These are phyloP conservation scores for Pedionomus torquatus DNA, from an alignment of 2,113 vertebrate species.

Conservation along the genomic window DNA sequence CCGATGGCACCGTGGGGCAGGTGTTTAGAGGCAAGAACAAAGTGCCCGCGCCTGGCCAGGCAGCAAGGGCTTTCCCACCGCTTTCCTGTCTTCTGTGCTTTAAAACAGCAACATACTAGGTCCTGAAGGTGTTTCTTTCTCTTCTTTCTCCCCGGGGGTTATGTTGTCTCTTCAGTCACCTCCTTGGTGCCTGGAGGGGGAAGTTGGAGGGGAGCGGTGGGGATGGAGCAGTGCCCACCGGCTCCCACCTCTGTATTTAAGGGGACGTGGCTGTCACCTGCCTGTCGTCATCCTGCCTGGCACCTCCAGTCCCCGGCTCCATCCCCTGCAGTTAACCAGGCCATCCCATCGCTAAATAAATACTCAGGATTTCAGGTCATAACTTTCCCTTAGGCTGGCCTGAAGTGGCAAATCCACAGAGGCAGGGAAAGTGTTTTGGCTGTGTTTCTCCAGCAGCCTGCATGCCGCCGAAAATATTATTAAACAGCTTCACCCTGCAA, in stretches of 20 bases:
- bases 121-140: background rate
- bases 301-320: background rate
- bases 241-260: background rate
- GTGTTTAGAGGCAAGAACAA: background rate
- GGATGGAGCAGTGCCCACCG: background rate
- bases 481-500: conserved; percentile 45
- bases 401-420: background rate
- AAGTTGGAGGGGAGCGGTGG: too few species aligned
- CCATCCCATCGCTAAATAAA: background rate
- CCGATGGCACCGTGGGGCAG: rapidly evolving
- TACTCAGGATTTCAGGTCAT: background rate
- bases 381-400: background rate
- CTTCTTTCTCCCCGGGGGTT: background rate
- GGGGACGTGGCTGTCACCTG: rapidly evolving
- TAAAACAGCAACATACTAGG: background rate
- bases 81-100: background rate
- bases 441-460: conserved; percentile 41
- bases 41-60: background rate
- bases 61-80: background rate
- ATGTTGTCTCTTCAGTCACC: background rate
- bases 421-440: conserved; percentile 35
- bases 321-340: background rate
- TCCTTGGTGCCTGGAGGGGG: background rate
- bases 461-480: conserved; percentile 54
- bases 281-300: background rate